Conservation (phyloP, 2,113 vertebrate genomes). For the Zosterops lateralis region DNA sequence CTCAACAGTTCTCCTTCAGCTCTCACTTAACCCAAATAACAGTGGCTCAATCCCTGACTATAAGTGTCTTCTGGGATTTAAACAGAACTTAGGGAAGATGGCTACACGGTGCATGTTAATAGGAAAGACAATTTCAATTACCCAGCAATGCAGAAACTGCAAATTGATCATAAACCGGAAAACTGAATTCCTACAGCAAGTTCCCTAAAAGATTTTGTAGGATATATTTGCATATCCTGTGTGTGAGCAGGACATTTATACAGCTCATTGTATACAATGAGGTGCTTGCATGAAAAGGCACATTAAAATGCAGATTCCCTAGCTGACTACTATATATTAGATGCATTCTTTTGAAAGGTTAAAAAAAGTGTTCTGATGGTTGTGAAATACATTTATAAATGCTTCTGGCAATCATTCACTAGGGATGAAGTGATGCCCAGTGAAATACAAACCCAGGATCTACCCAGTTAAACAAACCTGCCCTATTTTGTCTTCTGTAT, state of each 20-base stretch:
- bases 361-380: neutral
- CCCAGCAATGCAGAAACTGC: neutral
- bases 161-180: conserved; percentile 17
- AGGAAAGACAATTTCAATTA: conserved; percentile 30
- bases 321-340: conserved; percentile 18
- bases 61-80: neutral
- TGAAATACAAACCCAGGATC: conserved; percentile 9
- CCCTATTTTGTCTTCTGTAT: conserved; percentile 22
- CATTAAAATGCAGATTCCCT: conserved; percentile 37
- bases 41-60: neutral
- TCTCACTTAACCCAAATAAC: neutral
- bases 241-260: conserved; percentile 6
- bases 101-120: neutral
- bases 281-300: conserved; percentile 20
- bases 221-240: neutral
- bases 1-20: neutral
- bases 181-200: neutral
- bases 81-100: neutral
- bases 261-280: neutral
- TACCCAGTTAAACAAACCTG: conserved; percentile 1
- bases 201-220: conserved; percentile 38
- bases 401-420: conserved; percentile 16
- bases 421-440: neutral
- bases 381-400: conserved; percentile 22
- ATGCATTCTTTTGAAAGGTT: conserved; percentile 29